phyloP scores from a whole-genome alignment of 1,140 invertebrate genomes.

The Ceratosolen solmsi region DNA sequence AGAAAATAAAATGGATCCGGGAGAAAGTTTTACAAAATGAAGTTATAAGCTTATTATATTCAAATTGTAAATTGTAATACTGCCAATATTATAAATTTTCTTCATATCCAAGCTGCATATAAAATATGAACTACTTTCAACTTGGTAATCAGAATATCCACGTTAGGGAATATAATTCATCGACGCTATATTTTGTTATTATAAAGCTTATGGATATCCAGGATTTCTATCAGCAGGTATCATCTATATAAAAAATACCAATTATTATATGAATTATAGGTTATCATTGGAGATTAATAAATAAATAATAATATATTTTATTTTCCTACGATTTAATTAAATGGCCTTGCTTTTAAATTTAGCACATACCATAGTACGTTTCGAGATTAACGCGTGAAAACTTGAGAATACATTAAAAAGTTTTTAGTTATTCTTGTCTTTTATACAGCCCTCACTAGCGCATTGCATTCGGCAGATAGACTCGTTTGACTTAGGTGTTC shows the following conservation, averaged over 20 bases:
- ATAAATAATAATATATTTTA: too few species aligned
- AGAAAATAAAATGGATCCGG: too few species aligned
- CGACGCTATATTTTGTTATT: not conserved
- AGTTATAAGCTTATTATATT: too few species aligned
- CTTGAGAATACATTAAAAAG: conserved; percentile 34
- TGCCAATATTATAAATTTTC: not conserved
- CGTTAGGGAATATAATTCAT: not conserved
- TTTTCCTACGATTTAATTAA: too few species aligned
- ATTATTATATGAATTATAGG: too few species aligned
- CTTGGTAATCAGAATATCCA: not conserved
- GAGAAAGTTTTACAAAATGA: too few species aligned
- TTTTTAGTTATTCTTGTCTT: not conserved
- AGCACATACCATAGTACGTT: not conserved
- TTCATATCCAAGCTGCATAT: not conserved
- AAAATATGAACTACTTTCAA: conserved; percentile 2
- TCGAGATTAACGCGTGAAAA: not conserved
- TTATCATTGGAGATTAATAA: too few species aligned
- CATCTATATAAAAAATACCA: too few species aligned
- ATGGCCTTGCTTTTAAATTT: too few species aligned
- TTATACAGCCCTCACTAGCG: not conserved
- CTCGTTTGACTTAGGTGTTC: conserved; percentile 5
- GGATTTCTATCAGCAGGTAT: too few species aligned
- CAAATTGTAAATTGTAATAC: not conserved
- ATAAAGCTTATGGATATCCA: not conserved
- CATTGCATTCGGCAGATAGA: not conserved